Percentiles rank a stretch among this genome's conserved stretches.
phyloP scores from a whole-genome alignment of 2,888 invertebrate species.

The Scaptomyza polygonia region DNA sequence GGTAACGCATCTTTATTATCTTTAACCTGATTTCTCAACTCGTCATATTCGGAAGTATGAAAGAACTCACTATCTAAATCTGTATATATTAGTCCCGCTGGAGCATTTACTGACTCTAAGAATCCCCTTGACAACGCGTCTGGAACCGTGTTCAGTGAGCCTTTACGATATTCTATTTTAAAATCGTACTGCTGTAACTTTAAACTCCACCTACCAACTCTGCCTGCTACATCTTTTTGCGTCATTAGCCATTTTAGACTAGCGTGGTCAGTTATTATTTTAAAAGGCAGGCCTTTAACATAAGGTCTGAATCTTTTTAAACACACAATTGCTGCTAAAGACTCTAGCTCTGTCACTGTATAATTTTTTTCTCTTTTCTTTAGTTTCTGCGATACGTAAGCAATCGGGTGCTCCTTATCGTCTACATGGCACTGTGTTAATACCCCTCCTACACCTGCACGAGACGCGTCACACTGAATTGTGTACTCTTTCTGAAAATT shows the following conservation, averaged over 20 bases:
- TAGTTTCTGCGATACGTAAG: neutral
- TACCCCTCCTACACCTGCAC: neutral
- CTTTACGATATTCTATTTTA: too few relatives aligned
- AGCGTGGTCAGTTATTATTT: too few relatives aligned
- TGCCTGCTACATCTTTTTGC: neutral
- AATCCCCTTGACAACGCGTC: too few relatives aligned
- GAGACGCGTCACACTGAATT: neutral
- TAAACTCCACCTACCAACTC: neutral
- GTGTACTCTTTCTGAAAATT: neutral
- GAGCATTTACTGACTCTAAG: too few relatives aligned
- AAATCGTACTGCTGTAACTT: neutral
- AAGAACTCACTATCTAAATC: neutral
- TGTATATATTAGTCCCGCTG: too few relatives aligned
- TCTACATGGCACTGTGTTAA: neutral
- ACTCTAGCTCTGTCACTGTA: neutral
- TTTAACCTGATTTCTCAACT: neutral
- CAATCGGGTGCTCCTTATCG: neutral
- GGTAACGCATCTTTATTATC: neutral
- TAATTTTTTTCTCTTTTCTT: neutral
- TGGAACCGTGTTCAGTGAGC: too few relatives aligned
- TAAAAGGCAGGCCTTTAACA: neutral
- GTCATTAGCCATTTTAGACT: neutral
- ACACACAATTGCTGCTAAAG: neutral
- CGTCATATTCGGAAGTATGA: neutral
- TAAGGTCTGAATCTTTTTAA: constrained; percentile 1